phyloP scores from a whole-genome alignment of 2,888 invertebrate species.

The Tiliacea aurago region DNA sequence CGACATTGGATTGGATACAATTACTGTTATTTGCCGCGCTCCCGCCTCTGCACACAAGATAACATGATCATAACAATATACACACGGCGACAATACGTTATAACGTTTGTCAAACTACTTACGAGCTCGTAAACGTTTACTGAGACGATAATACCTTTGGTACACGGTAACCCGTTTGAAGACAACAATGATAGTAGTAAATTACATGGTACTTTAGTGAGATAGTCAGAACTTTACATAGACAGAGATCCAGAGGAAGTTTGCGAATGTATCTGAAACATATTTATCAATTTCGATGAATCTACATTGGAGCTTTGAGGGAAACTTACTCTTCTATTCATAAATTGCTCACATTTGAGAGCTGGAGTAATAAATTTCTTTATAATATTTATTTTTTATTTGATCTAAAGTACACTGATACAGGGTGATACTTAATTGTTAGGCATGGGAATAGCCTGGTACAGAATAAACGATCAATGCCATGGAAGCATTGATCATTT shows the following conservation, averaged over 20 bases:
- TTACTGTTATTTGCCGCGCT: constrained; percentile 81
- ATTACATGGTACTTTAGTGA: constrained; percentile 37
- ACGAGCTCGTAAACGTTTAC: constrained; percentile 57
- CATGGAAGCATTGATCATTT: too few relatives aligned
- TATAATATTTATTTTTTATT: too few relatives aligned
- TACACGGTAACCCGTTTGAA: constrained; percentile 51
- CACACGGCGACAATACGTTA: constrained; percentile 57
- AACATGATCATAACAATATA: constrained; percentile 73
- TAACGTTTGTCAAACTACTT: constrained; percentile 63
- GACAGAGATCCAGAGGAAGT: constrained; percentile 42
- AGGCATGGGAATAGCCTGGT: too few relatives aligned
- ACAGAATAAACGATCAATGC: too few relatives aligned
- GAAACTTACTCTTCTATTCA: constrained; percentile 28
- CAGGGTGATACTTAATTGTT: too few relatives aligned
- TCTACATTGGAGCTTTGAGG: constrained; percentile 6
- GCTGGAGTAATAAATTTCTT: not conserved
- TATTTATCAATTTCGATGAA: constrained; percentile 45
- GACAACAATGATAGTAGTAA: constrained; percentile 38
- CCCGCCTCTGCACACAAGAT: constrained; percentile 62
- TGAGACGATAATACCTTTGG: constrained; percentile 43
- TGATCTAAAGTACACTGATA: too few relatives aligned
- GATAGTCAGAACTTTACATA: constrained; percentile 33
- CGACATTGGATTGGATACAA: constrained; percentile 89
- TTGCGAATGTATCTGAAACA: constrained; percentile 31
- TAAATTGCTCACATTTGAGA: constrained; percentile 29